These are phyloP conservation scores for Trachymyrmex septentrionalis DNA, from an alignment of 1,140 invertebrate genomes.

Conservation along the genomic window DNA sequence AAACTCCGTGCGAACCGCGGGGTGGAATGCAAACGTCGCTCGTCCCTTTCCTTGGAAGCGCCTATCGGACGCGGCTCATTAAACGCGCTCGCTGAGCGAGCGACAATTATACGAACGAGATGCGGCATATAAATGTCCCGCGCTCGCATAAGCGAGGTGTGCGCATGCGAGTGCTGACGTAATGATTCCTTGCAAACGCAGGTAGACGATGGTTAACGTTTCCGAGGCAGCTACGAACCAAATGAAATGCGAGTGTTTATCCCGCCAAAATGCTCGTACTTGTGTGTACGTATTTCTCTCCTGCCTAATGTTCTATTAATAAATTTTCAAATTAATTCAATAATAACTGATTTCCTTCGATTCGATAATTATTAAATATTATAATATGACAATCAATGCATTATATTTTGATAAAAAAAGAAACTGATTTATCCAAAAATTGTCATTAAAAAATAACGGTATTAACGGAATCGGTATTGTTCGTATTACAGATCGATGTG, in stretches of 20 bases:
- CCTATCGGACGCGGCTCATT: constrained; percentile 76
- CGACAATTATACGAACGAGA: constrained; percentile 70
- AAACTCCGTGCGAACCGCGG: constrained; percentile 41
- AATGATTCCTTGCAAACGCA: constrained; percentile 20
- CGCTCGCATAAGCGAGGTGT: constrained; percentile 6
- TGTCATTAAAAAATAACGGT: not conserved
- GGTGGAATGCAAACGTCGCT: constrained; percentile 61
- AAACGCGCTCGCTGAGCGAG: constrained; percentile 67
- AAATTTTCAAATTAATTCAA: constrained; percentile 1
- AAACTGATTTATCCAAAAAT: not conserved
- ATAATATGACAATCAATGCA: not conserved
- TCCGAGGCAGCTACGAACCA: not conserved
- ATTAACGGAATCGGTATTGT: not conserved
- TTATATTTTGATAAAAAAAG: not conserved
- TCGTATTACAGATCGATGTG: not conserved
- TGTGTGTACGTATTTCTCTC: not conserved
- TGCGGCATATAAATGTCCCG: constrained; percentile 33
- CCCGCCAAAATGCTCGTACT: not conserved
- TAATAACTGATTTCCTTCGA: not conserved
- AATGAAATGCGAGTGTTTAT: not conserved
- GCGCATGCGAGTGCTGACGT: constrained; percentile 15
- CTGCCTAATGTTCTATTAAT: not conserved
- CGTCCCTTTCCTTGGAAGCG: constrained; percentile 57
- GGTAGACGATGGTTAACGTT: not conserved
- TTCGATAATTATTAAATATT: not conserved